These are phyloP conservation scores for Eleginops maclovinus DNA, from an alignment of 2,113 vertebrate species.

Conservation along the genomic window DNA sequence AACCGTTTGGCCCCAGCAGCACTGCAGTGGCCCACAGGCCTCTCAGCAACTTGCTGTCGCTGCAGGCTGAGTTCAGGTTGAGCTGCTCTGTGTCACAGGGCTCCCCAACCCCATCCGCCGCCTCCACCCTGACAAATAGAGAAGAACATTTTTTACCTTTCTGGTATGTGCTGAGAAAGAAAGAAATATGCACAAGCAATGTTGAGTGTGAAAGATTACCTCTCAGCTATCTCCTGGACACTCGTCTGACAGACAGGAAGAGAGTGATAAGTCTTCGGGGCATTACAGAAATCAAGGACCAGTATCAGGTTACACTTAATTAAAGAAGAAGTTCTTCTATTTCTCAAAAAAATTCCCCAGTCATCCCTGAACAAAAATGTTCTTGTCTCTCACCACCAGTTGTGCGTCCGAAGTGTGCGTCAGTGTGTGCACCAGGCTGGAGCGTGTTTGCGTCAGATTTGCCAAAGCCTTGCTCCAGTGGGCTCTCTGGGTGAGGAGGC, in stretches of 20 bases:
- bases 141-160: slow-evolving; percentile 16
- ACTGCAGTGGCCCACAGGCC: slow-evolving; percentile 90
- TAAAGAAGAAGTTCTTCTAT: slow-evolving; percentile 7
- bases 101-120: slow-evolving; percentile 91
- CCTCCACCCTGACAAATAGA: slow-evolving; percentile 86
- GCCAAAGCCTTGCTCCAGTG: slow-evolving; percentile 90
- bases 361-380: background rate
- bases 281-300: slow-evolving; percentile 10
- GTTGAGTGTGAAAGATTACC: slow-evolving; percentile 63
- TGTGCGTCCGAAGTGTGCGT: slow-evolving; percentile 87
- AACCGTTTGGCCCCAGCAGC: slow-evolving; percentile 87
- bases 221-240: slow-evolving; percentile 79
- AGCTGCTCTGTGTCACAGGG: slow-evolving; percentile 91
- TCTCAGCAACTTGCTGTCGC: slow-evolving; percentile 89
- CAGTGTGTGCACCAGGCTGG: slow-evolving; percentile 88
- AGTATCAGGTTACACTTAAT: slow-evolving; percentile 7
- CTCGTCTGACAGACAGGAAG: slow-evolving; percentile 75
- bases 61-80: slow-evolving; percentile 87
- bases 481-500: slow-evolving; percentile 90
- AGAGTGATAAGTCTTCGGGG: too few relatives aligned
- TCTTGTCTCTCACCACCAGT: slow-evolving; percentile 86
- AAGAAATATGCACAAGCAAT: background rate
- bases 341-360: background rate
- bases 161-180: background rate
- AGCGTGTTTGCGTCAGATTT: slow-evolving; percentile 86